Percentiles rank a stretch among this genome's conserved stretches.
Evolutionary conservation across 2,113 vertebrate species (phyloP).

Genomic region (Corythornis vintsioides): DNA sequence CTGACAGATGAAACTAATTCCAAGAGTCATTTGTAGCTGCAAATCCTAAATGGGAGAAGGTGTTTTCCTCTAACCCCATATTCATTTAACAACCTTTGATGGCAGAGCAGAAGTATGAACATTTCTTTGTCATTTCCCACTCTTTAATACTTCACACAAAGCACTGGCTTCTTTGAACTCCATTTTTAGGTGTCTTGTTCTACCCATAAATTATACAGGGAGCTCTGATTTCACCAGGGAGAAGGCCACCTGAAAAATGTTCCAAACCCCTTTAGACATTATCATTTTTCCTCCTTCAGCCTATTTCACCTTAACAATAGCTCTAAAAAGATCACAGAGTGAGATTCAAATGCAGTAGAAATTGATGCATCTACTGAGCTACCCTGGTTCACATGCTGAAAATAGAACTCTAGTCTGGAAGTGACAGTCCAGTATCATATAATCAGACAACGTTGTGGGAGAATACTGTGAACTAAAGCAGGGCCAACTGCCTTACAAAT

Average conservation of each 20-base stretch:
- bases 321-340: background rate
- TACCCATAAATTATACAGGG: slow-evolving; percentile 12
- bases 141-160: slow-evolving; percentile 51
- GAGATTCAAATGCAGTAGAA: slow-evolving; percentile 15
- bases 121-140: slow-evolving; percentile 39
- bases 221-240: slow-evolving; percentile 13
- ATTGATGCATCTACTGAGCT: background rate
- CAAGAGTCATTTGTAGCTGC: slow-evolving; percentile 29
- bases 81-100: background rate
- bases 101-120: slow-evolving; percentile 23
- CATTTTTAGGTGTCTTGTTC: slow-evolving; percentile 40
- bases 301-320: background rate
- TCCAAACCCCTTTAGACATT: background rate
- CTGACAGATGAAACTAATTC: slow-evolving; percentile 48
- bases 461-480: background rate
- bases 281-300: background rate
- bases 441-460: background rate
- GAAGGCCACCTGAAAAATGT: slow-evolving; percentile 24
- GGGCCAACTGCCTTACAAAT: background rate
- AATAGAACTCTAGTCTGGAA: background rate
- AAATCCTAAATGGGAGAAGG: slow-evolving; percentile 6
- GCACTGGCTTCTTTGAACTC: slow-evolving; percentile 23
- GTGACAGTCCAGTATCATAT: background rate
- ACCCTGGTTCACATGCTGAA: background rate
- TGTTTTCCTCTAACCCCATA: background rate